Evolutionary conservation across 1,140 invertebrate species (phyloP), one percentile per base, ranked within the genome.

Genomic region (Drosophila sp.): DNA sequence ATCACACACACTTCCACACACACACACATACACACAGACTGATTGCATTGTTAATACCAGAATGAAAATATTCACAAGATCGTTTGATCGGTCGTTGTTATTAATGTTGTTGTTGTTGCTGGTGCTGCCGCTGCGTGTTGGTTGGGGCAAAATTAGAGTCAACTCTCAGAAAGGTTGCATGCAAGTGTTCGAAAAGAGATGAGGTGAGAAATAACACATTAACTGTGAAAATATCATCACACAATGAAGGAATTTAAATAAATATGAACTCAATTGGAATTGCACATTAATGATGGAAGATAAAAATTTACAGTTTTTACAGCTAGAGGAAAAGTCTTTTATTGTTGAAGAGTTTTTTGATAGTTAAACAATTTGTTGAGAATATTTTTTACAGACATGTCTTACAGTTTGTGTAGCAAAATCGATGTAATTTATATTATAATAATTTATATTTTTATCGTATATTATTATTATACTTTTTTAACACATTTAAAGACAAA

Each of bases 51-150:
- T 41, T 60, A 54, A 60, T 60, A 8, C 25, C 65, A 41, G 61
- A 65, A 70, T 64, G 57, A 56, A 41, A 47, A 47, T 47, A 72
- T 67, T 64, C 65, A 67, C 44, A 61, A 61, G 74, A 69, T 76
- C 70, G 60, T 72, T 63, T 64, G 63, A 66, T 67, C 50, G 58
- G 11, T 67, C 56, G 29, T 33, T 32, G 4, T 33, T 50, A 50
- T 50, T 27, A 3, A 27, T 50, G 44, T 50, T 41, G 3, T 25
- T 47, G 5, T 23, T 47, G 44, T 25, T 47, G n/a, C n/a, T n/a
- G n/a, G n/a, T n/a, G 17, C 8, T 47, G 41, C 8, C 25, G 17
- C 17, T 44, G 3, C 40, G 3, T n/a, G 44, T 50, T 50, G 23
- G 23, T 7, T 38, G 35, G 44, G n/a, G 44, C 17, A 27, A 50